Evolutionary conservation across 2,888 invertebrate genomes (phyloP).

Genomic region (Pogonocherus hispidulus): DNA sequence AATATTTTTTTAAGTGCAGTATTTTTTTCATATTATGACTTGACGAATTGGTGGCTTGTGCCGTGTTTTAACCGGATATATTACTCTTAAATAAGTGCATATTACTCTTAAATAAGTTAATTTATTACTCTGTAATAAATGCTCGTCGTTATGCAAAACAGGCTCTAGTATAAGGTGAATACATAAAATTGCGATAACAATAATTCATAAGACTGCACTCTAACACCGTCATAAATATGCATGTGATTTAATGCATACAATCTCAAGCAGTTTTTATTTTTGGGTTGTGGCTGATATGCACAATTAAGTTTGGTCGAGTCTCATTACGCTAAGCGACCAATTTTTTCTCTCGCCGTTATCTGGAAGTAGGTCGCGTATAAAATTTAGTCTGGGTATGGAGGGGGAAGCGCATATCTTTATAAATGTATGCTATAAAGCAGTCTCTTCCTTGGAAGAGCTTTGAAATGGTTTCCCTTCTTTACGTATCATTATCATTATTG

Average conservation of each 20-base stretch:
- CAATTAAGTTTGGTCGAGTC: constrained; percentile 2
- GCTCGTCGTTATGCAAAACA: too few species aligned
- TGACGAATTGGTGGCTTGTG: too few species aligned
- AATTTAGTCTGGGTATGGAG: not conserved
- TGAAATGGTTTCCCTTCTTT: not conserved
- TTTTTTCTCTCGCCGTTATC: not conserved
- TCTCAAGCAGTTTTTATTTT: not conserved
- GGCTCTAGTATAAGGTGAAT: too few species aligned
- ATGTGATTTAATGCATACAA: not conserved
- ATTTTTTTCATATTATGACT: too few species aligned
- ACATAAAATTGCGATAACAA: not conserved
- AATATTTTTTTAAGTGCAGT: too few species aligned
- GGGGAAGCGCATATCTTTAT: not conserved
- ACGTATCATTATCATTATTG: not conserved
- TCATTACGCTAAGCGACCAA: not conserved
- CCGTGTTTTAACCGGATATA: too few species aligned
- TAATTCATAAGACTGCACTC: not conserved
- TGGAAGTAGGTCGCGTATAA: not conserved
- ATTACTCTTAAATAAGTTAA: too few species aligned
- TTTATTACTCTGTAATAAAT: too few species aligned
- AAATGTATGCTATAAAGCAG: constrained; percentile 1
- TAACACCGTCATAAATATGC: not conserved
- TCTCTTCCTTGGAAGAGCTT: not conserved
- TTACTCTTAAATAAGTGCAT: too few species aligned
- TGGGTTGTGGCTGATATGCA: not conserved